These are phyloP conservation scores for Philopedon plagiatum DNA, from an alignment of 2,888 invertebrate genomes.

Conservation along the genomic window DNA sequence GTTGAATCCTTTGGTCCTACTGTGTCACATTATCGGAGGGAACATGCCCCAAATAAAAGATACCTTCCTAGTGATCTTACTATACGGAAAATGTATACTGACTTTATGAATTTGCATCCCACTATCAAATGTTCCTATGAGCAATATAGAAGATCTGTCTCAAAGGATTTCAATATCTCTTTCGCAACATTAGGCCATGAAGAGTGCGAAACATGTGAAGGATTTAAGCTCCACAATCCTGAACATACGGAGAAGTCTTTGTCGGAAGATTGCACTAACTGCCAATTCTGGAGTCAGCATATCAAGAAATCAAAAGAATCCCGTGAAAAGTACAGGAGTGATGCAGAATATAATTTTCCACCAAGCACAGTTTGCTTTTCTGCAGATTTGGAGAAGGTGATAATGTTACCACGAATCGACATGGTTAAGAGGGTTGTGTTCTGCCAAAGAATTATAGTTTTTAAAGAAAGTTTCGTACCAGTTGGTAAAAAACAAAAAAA, in stretches of 20 bases:
- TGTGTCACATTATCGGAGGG: background rate
- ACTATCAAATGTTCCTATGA: no score
- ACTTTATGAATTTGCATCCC: background rate
- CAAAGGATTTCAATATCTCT: background rate
- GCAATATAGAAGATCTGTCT: background rate
- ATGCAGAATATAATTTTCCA: background rate
- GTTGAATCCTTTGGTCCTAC: background rate
- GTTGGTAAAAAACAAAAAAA: constrained; percentile 48
- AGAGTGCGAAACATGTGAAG: constrained; percentile 50
- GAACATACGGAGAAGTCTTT: background rate
- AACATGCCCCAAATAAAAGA: no score
- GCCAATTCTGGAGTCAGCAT: constrained; percentile 29
- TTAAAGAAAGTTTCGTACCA: constrained; percentile 55
- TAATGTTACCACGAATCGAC: constrained; percentile 51
- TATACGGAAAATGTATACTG: background rate
- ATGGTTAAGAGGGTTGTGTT: constrained; percentile 51
- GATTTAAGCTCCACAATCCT: background rate
- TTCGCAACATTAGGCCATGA: constrained; percentile 45
- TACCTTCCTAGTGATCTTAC: background rate
- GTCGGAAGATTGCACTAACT: constrained; percentile 18
- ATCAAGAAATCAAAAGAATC: constrained; percentile 14
- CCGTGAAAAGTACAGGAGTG: constrained; percentile 31
- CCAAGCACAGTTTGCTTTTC: constrained; percentile 7
- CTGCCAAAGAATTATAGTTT: no score
- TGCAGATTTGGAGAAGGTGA: constrained; percentile 46